Base-by-base conservation (phyloP, 1,140 invertebrate species). In the Danaus plexippus region DNA sequence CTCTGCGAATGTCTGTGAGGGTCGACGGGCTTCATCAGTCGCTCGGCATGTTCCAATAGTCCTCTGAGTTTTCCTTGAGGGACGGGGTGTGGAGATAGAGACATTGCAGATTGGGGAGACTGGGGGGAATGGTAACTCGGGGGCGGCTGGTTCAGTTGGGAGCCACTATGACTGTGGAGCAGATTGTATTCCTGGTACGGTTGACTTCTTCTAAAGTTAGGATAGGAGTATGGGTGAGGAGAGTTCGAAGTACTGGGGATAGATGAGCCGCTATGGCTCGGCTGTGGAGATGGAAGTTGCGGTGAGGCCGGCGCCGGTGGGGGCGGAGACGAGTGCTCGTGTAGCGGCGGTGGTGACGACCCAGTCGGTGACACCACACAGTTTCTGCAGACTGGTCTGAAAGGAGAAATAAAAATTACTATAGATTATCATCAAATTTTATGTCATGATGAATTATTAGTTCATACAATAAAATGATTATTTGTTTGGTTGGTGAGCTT, bases 1-100 rank as follows among this genome's bases (percentile, higher is more conserved):
- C 95, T 97, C 71, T 97, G 96, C 3, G 95, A 97, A 75, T 97
- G 95, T 43, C 96, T 87, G 72, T 96, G 94, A 62, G 93, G 93
- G 76, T 95, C 91, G 45, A 88, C 88, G 62, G 75, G 88, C 75
- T 87, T 89, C 71, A 87, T 87, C 52, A 90, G 69, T 47, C 80
- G 54, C 57, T 85, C 82, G 0, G 82, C 82, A 43, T 87, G 86
- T 55, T 88, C 85, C 65, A 90, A 77, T 13, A 89, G 71, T 4
- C 82, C 89, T 41, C 88, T 75, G 12, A 90, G 78, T 67, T 88
- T 85, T 44, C 85, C 84, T 54, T 78, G 80, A 0, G 74, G 75
- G 6, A 85, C 85, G 9, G 89, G 78, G 47, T 88, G 80, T 1
- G 88, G 82, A 5, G 85, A 84, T 9, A 85, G 66, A 1, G 81